Evolutionary conservation across 2,113 vertebrate genomes (phyloP).

Genomic region (Pluvianellus socialis): DNA sequence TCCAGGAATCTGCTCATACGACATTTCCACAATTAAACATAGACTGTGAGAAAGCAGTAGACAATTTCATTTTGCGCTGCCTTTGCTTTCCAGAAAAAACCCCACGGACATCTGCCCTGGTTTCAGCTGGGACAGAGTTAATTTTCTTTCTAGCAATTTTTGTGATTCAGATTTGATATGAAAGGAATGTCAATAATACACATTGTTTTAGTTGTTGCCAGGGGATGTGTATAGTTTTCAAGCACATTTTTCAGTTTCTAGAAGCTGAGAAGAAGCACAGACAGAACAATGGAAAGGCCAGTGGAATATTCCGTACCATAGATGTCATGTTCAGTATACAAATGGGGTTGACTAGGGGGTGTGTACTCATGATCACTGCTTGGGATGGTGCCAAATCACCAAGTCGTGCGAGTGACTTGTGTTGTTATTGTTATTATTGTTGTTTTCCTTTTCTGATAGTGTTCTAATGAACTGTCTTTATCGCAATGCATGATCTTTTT

Average conservation of each 20-base stretch:
- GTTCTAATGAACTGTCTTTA: not conserved
- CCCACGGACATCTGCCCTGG: not conserved
- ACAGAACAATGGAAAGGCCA: not conserved
- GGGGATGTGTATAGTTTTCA: not conserved
- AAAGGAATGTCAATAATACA: not conserved
- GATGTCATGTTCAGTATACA: not conserved
- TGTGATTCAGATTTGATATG: not conserved
- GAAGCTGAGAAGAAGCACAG: not conserved
- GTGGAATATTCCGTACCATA: not conserved
- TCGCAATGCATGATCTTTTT: not conserved
- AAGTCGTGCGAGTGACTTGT: not conserved
- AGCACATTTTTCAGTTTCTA: not conserved
- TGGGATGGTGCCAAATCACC: not conserved
- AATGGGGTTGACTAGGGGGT: not conserved
- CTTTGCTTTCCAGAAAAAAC: rapidly evolving
- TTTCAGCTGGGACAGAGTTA: not conserved
- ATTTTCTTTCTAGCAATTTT: not conserved
- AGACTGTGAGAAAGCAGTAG: not conserved
- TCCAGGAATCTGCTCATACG: not conserved
- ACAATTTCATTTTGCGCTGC: not conserved
- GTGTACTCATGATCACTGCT: not conserved
- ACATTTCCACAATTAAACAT: not conserved
- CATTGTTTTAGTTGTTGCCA: not conserved
- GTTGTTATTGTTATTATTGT: not conserved
- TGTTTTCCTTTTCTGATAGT: not conserved